A percentile compares a stretch with the other conserved stretches of the same genome.
phyloP scores from a whole-genome alignment of 2,888 invertebrate genomes.

The Cephus runcator region DNA sequence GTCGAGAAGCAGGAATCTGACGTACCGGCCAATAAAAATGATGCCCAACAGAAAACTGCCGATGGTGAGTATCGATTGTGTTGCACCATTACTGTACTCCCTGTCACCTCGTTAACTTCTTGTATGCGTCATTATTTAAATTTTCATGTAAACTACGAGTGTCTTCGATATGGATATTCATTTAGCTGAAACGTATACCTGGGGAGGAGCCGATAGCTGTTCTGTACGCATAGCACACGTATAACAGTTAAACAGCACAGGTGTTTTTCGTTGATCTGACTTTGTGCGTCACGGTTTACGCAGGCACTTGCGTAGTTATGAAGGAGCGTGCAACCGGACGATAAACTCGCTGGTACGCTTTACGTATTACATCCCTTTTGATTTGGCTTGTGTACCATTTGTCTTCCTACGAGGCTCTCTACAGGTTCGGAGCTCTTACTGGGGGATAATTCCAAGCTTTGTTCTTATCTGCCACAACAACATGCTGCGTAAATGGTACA shows the following conservation, averaged over 20 bases:
- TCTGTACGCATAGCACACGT: background rate
- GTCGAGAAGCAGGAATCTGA: slow-evolving; percentile 48
- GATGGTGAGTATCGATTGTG: slow-evolving; percentile 47
- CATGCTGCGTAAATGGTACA: too few relatives aligned
- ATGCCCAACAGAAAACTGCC: slow-evolving; percentile 42
- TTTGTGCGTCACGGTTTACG: background rate
- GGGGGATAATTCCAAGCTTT: too few relatives aligned
- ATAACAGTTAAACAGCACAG: background rate
- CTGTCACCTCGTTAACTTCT: background rate
- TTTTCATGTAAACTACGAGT: background rate
- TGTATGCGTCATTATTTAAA: background rate
- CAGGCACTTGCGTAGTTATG: background rate
- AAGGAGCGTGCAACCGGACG: background rate
- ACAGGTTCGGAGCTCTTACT: too few relatives aligned
- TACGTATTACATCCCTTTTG: background rate
- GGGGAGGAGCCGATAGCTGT: background rate
- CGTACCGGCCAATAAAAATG: slow-evolving; percentile 32
- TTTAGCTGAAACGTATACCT: background rate
- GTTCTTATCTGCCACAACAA: too few relatives aligned
- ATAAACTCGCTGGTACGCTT: background rate
- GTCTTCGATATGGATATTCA: background rate
- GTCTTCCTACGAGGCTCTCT: too few relatives aligned
- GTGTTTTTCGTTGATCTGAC: background rate
- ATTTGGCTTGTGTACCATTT: too few relatives aligned
- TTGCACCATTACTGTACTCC: background rate